Evolutionary conservation across 2,888 invertebrate species (phyloP), one percentile per base, ranked within the genome.

Genomic region (Lathronympha strigana): DNA sequence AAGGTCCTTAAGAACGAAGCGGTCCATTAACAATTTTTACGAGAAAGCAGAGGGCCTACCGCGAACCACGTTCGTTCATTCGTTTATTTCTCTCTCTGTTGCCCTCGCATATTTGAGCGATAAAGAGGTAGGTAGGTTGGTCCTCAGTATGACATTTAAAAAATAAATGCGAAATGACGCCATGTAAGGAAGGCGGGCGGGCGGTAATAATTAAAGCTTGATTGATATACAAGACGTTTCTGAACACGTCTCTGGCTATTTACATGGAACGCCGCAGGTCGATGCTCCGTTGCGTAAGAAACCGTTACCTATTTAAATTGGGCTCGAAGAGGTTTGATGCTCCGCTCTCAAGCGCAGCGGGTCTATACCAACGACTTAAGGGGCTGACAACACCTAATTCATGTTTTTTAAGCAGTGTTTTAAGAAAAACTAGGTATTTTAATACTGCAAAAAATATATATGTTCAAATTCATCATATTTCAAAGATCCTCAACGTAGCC

Each of bases 261-360:
- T 81, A 77, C 76, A 72, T 63, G 70, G 77, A 73, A 70, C 75
- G 71, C 77, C 75, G 71, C 77, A 82, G 91, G 88, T 90, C 90
- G 87, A 82, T 82, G 90, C 81, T 83, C 82, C 81, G 80, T 90
- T 88, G 86, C 86, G 83, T 85, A 88, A 89, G 86, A 83, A 84
- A 82, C 86, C 85, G 86, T 88, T 89, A 86, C 84, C 84, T 86
- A 86, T 87, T 88, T 86, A 87, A 89, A 90, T 88, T 88, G 86
- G 81, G 82, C 82, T 85, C 79, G 80, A 83, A 88, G 85, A 82
- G 77, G 81, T 83, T 82, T 80, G 79, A 84, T 81, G 79, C 79
- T 79, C 72, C 73, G 80, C 78, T 73, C 73, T 71, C 71, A 72
- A 73, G 53, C 54, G 72, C 68, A 62, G 68, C 25, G 51, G 63